Evolutionary conservation across 2,888 invertebrate species (phyloP), one percentile per base, ranked within the genome.

Genomic region (Protula sp.): DNA sequence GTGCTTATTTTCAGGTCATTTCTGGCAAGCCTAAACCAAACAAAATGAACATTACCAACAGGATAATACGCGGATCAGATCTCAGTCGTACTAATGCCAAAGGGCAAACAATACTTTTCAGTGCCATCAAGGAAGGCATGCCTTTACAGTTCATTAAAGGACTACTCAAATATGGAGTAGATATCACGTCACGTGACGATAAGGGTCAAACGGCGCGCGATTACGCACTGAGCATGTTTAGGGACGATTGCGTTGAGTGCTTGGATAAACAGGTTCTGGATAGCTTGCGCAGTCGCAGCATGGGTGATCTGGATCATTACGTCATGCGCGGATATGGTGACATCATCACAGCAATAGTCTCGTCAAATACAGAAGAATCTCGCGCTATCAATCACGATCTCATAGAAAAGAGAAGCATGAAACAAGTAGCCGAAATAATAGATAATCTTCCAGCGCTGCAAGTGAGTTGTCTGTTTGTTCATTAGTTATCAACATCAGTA

Each of bases 41-140:
- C 19, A 72, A 74, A 38, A 69, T 70, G 22, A 69, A 66, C 55
- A 70, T 72, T 2, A 65, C 70, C 9, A 63, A 66, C 29, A 59
- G 74, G 29, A 66, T 76, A 19, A 62, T 76, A n/a, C 59, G 68
- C 62, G 70, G 69, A 2, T 69, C 72, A 24, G 72, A 76, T 59
- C 60, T 74, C 9, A 57, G 63, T 5, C 68, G 70, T 47, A 62
- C 72, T 30, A 74, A 74, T 54, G 57, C 52, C 14, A 56, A 66
- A 3, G 74, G 75, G 14, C 72, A 73, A 54, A 74, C 74, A 3
- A 67, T 75, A 9, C 66, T 76, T 19, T 73, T 70, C 61, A 67
- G 70, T 54, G 70, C 71, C 19, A 68, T 76, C 2, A 51, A 61
- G 27, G 61, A 65, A 4, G 63, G 72, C 47, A 66, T 72, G 54